phyloP scores from a whole-genome alignment of 2,797 vertebrate genomes.

The Mormyrus hasselquistii region DNA sequence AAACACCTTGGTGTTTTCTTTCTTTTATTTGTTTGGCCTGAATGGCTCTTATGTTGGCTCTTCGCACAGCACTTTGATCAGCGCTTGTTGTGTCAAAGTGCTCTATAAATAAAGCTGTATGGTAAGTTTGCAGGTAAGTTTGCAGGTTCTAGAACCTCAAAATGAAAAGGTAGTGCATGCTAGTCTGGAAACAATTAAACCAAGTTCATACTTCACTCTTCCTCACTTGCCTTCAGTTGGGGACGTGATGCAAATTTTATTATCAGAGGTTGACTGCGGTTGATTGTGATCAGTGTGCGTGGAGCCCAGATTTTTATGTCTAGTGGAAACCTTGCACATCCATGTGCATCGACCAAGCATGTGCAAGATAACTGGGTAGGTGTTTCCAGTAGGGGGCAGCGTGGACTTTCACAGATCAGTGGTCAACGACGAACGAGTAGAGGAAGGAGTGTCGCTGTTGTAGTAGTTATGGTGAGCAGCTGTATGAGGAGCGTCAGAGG shows the following conservation, averaged over 20 bases:
- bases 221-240: not conserved
- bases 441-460: not conserved
- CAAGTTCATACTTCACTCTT: not conserved
- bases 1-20: no score
- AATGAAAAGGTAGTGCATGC: not conserved
- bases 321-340: not conserved
- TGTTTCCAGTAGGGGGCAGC: not conserved
- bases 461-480: not conserved
- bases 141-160: not conserved
- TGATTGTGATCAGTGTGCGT: not conserved
- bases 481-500: not conserved
- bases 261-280: not conserved
- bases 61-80: no score
- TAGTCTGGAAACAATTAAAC: not conserved
- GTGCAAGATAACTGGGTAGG: not conserved
- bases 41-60: no score
- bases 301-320: not conserved
- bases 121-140: no score
- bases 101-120: no score
- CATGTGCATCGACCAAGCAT: not conserved
- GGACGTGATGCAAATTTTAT: not conserved
- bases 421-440: not conserved
- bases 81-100: no score
- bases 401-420: not conserved
- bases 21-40: no score